A percentile compares a stretch with the other conserved stretches of the same genome.
Evolutionary conservation across 2,888 invertebrate species (phyloP).

Genomic region (Eristalis intricaria): DNA sequence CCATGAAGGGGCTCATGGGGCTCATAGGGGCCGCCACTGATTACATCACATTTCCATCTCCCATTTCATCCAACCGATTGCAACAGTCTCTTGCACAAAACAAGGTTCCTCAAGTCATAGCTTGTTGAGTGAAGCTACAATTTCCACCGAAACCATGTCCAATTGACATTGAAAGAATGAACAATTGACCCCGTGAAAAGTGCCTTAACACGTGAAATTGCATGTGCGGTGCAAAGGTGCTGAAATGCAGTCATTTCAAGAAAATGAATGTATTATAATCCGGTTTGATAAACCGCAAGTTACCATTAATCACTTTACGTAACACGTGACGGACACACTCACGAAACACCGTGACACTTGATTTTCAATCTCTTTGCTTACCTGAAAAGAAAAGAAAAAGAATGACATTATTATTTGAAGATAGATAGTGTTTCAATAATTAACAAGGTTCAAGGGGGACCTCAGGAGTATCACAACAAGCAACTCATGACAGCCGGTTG

Average conservation of each 20-base stretch:
- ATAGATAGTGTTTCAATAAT: no score
- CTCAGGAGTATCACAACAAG: no score
- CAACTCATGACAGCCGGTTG: no score
- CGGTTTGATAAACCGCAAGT: not conserved
- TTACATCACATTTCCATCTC: not conserved
- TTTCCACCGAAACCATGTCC: not conserved
- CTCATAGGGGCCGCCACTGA: not conserved
- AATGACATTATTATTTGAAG: not conserved
- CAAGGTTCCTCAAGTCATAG: not conserved
- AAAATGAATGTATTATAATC: not conserved
- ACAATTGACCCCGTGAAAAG: not conserved
- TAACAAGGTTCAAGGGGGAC: no score
- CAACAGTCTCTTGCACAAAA: not conserved
- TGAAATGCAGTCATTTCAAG: not conserved
- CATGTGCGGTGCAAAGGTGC: not conserved
- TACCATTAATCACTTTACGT: not conserved
- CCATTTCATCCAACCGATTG: not conserved
- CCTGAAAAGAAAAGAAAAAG: not conserved
- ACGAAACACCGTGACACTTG: not conserved
- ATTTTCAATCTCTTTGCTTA: not conserved
- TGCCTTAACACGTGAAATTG: not conserved
- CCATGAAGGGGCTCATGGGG: not conserved
- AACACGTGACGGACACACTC: not conserved
- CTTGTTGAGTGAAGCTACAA: not conserved
- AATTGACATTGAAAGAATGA: not conserved